Conservation (phyloP, 2,113 vertebrate genomes). For the Callaeas wilsoni region DNA sequence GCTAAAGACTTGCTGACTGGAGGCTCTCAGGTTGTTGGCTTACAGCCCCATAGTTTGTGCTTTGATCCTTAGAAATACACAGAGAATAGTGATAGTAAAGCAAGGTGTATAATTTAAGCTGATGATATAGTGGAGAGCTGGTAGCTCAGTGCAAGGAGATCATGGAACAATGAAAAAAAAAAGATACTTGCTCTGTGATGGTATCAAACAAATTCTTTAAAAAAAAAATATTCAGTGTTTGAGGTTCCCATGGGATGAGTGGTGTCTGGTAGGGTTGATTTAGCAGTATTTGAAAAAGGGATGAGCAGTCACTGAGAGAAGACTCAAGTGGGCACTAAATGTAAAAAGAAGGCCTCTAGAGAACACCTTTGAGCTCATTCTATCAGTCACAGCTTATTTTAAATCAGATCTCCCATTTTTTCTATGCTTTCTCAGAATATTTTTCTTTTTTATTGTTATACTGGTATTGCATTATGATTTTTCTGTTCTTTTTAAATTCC, state of each 20-base stretch:
- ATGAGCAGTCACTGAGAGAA: not conserved
- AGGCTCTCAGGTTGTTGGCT: not conserved
- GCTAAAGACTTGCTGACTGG: not conserved
- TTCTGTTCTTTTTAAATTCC: not conserved
- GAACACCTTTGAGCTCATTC: not conserved
- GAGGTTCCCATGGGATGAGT: not conserved
- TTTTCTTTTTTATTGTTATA: not conserved
- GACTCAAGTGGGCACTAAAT: not conserved
- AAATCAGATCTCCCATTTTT: not conserved
- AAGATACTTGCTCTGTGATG: not conserved
- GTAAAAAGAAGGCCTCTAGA: not conserved
- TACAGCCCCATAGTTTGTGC: not conserved
- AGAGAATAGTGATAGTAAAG: not conserved
- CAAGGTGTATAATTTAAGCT: not conserved
- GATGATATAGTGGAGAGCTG: not conserved
- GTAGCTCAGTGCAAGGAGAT: not conserved
- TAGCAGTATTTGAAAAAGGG: not conserved
- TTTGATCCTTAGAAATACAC: not conserved
- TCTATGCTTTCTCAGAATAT: not conserved
- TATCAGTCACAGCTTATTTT: not conserved
- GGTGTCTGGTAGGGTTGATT: not conserved
- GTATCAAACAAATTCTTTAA: not conserved
- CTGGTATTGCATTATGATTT: not conserved
- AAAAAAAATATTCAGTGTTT: not conserved
- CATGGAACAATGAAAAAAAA: not conserved